Percentiles rank a stretch among this genome's conserved stretches.
Evolutionary conservation across 2,797 vertebrate genomes (phyloP).

Genomic region (Rhadinocentrus ornatus): DNA sequence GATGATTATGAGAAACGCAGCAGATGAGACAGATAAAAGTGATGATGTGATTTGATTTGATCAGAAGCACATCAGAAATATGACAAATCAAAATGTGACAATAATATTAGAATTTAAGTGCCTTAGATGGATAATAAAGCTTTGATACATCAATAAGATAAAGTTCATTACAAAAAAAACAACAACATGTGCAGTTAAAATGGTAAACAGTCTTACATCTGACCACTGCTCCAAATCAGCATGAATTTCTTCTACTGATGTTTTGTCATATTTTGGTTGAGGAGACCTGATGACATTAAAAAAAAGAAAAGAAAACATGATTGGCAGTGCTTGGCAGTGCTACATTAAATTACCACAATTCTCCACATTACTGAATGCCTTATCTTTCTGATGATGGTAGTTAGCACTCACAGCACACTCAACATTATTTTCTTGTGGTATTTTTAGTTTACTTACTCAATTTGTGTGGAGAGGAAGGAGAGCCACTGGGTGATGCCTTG

Average conservation of each 20-base stretch:
- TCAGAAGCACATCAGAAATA: not conserved
- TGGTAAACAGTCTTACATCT: conserved; percentile 66
- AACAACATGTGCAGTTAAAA: not conserved
- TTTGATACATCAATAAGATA: not conserved
- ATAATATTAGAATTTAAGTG: not conserved
- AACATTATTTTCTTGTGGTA: not conserved
- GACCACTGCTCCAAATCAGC: conserved; percentile 76
- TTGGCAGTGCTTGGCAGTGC: not conserved
- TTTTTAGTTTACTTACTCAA: conserved; percentile 66
- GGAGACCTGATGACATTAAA: conserved; percentile 56
- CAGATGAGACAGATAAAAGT: not conserved
- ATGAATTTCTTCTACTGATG: conserved; percentile 61
- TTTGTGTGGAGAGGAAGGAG: conserved; percentile 59
- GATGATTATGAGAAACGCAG: not conserved
- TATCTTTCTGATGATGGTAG: not conserved
- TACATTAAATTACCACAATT: not conserved
- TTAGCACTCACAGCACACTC: not conserved
- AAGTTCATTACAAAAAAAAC: not conserved
- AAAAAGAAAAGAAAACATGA: not conserved
- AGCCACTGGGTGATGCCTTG: conserved; percentile 77
- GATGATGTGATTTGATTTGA: not conserved
- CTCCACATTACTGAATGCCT: not conserved
- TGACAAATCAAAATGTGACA: not conserved
- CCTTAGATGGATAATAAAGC: not conserved
- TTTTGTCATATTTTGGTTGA: conserved; percentile 52